These are phyloP conservation scores for Megastigmus dorsalis DNA, from an alignment of 2,888 invertebrate species.

Conservation along the genomic window DNA sequence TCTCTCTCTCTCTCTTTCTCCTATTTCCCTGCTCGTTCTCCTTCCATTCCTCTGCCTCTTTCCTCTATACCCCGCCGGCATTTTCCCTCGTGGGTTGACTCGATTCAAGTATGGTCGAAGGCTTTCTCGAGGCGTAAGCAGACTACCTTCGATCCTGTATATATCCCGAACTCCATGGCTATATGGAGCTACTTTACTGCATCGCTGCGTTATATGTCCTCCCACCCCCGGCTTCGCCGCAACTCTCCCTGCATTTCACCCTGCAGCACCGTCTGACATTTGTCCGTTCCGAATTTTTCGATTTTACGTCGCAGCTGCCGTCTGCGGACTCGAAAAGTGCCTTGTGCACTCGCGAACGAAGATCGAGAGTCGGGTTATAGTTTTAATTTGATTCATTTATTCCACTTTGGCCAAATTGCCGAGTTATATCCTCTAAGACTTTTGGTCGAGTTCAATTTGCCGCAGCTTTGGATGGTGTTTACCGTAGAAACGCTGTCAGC, in stretches of 20 bases:
- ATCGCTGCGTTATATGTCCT: background rate
- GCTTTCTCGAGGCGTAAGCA: slow-evolving; percentile 9
- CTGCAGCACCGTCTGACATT: background rate
- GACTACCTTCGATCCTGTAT: background rate
- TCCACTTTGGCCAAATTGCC: too few relatives aligned
- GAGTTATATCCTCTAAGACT: too few relatives aligned
- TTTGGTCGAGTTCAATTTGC: too few relatives aligned
- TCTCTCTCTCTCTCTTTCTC: background rate
- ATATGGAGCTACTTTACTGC: too few relatives aligned
- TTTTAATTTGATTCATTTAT: too few relatives aligned
- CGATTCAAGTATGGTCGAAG: slow-evolving; percentile 49
- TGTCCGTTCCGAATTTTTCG: background rate
- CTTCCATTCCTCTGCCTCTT: background rate
- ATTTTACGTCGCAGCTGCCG: background rate
- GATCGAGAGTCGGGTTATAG: too few relatives aligned
- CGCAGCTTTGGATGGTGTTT: too few relatives aligned
- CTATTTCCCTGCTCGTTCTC: slow-evolving; percentile 6
- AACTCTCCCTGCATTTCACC: background rate
- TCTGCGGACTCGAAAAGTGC: background rate
- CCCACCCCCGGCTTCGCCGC: background rate
- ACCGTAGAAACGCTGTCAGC: too few relatives aligned
- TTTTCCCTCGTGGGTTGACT: slow-evolving; percentile 48
- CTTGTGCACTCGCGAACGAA: too few relatives aligned
- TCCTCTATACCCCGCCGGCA: background rate
- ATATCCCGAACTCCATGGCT: too few relatives aligned